phyloP scores from a whole-genome alignment of 2,797 vertebrate species.

The Coranthus polyacanthus region DNA sequence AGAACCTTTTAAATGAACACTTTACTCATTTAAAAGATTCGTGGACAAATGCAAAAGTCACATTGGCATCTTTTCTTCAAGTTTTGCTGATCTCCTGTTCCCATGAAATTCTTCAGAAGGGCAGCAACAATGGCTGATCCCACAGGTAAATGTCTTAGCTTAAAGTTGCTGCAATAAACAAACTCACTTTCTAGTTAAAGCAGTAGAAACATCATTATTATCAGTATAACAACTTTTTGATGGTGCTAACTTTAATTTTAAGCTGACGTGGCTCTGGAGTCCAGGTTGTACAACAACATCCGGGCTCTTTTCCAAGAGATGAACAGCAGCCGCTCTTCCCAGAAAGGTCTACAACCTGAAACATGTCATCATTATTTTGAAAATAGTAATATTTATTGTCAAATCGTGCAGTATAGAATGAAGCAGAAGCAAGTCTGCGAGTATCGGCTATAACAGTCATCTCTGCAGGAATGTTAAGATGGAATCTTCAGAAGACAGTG shows the following conservation, averaged over 20 bases:
- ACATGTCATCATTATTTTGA: neutral
- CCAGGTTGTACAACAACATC: constrained; percentile 85
- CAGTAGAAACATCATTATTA: neutral
- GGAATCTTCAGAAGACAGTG: constrained; percentile 89
- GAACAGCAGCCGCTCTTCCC: constrained; percentile 41
- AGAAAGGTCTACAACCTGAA: constrained; percentile 45
- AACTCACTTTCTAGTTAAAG: no score
- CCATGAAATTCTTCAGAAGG: neutral
- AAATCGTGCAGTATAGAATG: no score
- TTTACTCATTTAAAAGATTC: no score
- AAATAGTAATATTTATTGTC: no score
- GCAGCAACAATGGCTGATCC: constrained; percentile 12
- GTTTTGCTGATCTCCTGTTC: no score
- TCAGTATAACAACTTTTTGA: neutral
- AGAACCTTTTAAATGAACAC: no score
- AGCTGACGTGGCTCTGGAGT: constrained; percentile 63
- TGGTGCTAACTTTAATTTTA: neutral
- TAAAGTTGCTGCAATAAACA: neutral
- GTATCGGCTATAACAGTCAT: neutral
- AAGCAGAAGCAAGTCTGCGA: no score
- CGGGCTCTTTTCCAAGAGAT: constrained; percentile 87
- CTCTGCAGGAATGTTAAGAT: constrained; percentile 87
- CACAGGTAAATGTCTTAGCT: constrained; percentile 10
- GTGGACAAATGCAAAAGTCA: no score
- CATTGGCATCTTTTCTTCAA: no score